Evolutionary conservation across 2,797 vertebrate species (phyloP).

Genomic region (Pipistrellus pygmaeus): DNA sequence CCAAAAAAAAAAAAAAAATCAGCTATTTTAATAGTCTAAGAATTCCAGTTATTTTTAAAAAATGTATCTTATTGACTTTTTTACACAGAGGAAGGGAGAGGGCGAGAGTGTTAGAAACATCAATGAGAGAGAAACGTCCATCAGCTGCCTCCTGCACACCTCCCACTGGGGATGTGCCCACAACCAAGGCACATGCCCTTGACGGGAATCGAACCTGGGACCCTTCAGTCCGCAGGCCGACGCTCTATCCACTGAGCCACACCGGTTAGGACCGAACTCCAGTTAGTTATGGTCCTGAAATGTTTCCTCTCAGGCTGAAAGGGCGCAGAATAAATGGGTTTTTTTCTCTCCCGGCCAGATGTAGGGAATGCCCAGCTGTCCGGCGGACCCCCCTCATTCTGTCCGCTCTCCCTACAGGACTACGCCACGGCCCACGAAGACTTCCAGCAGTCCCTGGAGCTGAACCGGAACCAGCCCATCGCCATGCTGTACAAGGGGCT

Average conservation of each 20-base stretch:
- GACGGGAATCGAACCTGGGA: no score
- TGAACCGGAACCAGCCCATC: constrained; percentile 98
- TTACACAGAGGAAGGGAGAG: no score
- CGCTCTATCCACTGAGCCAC: no score
- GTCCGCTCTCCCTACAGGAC: constrained; percentile 89
- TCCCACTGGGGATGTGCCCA: no score
- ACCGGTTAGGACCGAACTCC: neutral
- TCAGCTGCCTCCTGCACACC: no score
- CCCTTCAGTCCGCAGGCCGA: no score
- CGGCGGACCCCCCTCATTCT: neutral
- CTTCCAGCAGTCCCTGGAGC: constrained; percentile 95
- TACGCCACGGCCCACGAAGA: constrained; percentile 97
- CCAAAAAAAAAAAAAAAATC: neutral
- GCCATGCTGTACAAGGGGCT: constrained; percentile 99
- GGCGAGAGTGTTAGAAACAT: no score
- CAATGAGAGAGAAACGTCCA: no score
- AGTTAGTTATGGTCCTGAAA: neutral
- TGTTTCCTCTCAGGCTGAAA: constrained; percentile 17
- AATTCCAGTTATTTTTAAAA: neutral
- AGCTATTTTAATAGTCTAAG: neutral
- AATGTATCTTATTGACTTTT: no score
- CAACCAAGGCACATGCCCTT: no score
- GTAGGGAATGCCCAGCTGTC: neutral
- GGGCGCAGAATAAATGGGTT: neutral
- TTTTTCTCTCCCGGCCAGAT: neutral